Conservation (phyloP, 1,140 invertebrate species). For the Drosophila tani region DNA sequence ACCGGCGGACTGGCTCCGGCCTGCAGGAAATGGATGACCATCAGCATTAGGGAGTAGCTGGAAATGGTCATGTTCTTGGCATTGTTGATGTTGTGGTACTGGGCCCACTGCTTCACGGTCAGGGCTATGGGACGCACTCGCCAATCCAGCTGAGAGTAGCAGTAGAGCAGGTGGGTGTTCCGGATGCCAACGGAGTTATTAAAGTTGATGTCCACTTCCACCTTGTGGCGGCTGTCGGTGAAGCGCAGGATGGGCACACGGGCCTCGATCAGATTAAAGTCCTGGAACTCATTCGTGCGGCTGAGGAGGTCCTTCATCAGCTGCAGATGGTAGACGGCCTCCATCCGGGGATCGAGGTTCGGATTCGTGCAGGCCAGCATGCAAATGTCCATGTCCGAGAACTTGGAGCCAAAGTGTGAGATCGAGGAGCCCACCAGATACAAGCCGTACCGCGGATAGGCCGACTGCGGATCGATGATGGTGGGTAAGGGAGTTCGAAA, state of each 20-base stretch:
- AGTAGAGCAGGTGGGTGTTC: slow-evolving; percentile 97
- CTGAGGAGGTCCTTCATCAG: slow-evolving; percentile 67
- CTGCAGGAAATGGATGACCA: slow-evolving; percentile 99
- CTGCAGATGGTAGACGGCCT: slow-evolving; percentile 75
- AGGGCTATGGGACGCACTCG: slow-evolving; percentile 95
- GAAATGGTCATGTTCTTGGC: slow-evolving; percentile 98
- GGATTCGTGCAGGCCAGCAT: slow-evolving; percentile 91
- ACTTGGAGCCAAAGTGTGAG: slow-evolving; percentile 96
- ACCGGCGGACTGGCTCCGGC: slow-evolving; percentile 93
- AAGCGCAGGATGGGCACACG: slow-evolving; percentile 98
- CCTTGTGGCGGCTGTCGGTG: slow-evolving; percentile 88
- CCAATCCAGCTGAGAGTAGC: slow-evolving; percentile 96
- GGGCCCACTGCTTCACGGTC: slow-evolving; percentile 97
- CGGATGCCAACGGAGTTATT: slow-evolving; percentile 98
- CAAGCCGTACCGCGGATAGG: slow-evolving; percentile 91
- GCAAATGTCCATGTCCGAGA: slow-evolving; percentile 98
- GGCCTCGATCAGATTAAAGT: slow-evolving; percentile 94
- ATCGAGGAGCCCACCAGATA: slow-evolving; percentile 98
- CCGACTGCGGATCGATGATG: slow-evolving; percentile 85
- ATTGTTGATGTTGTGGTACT: slow-evolving; percentile 97
- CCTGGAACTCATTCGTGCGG: slow-evolving; percentile 86
- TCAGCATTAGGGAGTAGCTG: slow-evolving; percentile 97
- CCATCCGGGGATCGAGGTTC: slow-evolving; percentile 74
- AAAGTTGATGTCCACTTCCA: slow-evolving; percentile 98
- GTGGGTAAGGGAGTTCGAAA: neutral